Evolutionary conservation across 2,888 invertebrate species (phyloP), one percentile per base, ranked within the genome.

Genomic region (Rhopalosiphum nymphaeae): DNA sequence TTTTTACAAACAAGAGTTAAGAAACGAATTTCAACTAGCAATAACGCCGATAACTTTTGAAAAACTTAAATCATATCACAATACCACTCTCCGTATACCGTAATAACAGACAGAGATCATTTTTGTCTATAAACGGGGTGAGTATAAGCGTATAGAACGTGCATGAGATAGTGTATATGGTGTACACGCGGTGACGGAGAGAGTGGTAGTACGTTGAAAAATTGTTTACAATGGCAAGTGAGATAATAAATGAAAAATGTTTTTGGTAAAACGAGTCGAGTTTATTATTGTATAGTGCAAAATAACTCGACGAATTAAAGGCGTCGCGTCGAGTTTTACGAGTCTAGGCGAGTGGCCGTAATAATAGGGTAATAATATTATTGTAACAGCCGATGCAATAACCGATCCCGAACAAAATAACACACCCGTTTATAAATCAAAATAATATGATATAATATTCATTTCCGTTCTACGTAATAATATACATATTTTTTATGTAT

Each of bases 191-290:
- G 49, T 1, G 91, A 1, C 7, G 13, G 9, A 46, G 53, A 11
- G 78, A 4, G 36, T 21, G 3, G 36, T 53, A 29, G 36, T 5
- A 36, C 21, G 29, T 29, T 92, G 29, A 53, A 92, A 89, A 88
- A 93, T 93, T 56, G 56, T 93, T 93, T 89, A 90, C 36, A 49
- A 49, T 29, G 46, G 49, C 36, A 21, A 84, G 89, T 13, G 61
- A 90, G 61, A 87, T 61, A 61, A n/a, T 67, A 89, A 84, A 93
- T 78, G 88, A 67, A 93, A 93, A 92, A 88, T 57, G n/a, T 57
- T 85, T 91, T 91, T 36, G 26, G n/a, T 53, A 89, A 93, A 89
- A 57, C 57, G 1, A 11, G 10, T 44, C 16, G 84, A 42, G 89
- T 89, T 93, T 89, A 78, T 93, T 89, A 86, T 42, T 46, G 11